phyloP scores from a whole-genome alignment of 2,797 vertebrate species.

The Hirundo rustica region DNA sequence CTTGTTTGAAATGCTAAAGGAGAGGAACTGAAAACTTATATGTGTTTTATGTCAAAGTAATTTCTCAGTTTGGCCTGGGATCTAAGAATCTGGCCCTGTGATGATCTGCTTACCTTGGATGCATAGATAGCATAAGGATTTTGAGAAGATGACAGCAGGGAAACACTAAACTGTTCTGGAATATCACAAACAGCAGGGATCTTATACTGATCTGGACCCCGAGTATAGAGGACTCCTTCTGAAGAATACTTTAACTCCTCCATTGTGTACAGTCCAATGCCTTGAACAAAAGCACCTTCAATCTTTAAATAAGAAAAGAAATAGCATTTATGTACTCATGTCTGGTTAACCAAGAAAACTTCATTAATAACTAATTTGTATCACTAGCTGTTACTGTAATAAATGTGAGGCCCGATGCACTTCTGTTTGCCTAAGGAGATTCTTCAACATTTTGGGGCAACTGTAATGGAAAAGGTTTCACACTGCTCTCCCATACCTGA shows the following conservation, averaged over 20 bases:
- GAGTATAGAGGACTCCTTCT: constrained; percentile 80
- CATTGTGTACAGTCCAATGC: constrained; percentile 84
- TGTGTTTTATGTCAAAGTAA: background rate
- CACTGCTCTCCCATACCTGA: background rate
- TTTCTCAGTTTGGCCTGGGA: background rate
- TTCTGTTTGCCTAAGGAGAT: background rate
- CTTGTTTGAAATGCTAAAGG: background rate
- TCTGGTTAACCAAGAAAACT: background rate
- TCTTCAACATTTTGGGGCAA: background rate
- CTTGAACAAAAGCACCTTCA: constrained; percentile 87
- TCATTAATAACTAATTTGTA: background rate
- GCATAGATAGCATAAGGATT: constrained; percentile 88
- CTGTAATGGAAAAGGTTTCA: background rate
- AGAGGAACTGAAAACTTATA: background rate
- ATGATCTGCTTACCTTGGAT: constrained; percentile 81
- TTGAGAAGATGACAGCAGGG: constrained; percentile 76
- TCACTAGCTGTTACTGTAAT: background rate
- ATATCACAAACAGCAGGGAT: constrained; percentile 86
- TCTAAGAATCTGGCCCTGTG: background rate
- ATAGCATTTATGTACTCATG: background rate
- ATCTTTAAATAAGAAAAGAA: constrained; percentile 74
- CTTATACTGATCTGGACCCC: constrained; percentile 86
- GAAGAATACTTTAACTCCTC: constrained; percentile 87
- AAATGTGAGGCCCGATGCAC: background rate
- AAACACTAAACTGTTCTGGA: constrained; percentile 82